These are phyloP conservation scores for Chloroceryle aenea DNA, from an alignment of 2,113 vertebrate genomes.

Conservation along the genomic window DNA sequence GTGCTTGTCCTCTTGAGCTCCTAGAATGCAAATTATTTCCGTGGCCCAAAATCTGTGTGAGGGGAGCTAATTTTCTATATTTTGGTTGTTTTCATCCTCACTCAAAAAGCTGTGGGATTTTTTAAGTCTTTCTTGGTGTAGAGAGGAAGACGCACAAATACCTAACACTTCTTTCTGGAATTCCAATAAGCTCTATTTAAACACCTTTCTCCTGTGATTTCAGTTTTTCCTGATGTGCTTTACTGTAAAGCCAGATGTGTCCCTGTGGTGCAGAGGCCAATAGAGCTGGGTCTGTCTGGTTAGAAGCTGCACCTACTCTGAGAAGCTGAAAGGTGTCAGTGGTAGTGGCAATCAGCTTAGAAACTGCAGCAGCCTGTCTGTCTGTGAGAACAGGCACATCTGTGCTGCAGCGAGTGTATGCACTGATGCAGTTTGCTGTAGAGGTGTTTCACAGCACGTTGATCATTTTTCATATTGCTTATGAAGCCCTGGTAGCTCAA, in stretches of 20 bases:
- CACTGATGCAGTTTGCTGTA: neutral
- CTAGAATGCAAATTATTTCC: neutral
- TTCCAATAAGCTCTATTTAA: neutral
- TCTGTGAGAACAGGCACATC: neutral
- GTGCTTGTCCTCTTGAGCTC: constrained; percentile 18
- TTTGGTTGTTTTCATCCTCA: neutral
- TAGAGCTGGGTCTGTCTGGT: neutral
- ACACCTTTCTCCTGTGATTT: neutral
- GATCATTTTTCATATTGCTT: neutral
- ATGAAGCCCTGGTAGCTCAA: neutral
- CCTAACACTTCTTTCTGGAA: neutral
- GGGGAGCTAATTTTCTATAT: neutral
- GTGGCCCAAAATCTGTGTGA: neutral
- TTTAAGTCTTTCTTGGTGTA: constrained; percentile 22
- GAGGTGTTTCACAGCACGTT: neutral
- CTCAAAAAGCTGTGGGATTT: neutral
- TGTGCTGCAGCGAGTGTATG: neutral
- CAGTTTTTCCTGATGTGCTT: neutral
- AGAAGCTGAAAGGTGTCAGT: neutral
- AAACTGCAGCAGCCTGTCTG: neutral
- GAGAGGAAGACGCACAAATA: neutral
- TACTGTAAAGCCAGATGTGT: neutral
- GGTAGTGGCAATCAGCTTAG: neutral
- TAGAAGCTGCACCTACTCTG: neutral
- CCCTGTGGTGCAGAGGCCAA: neutral